Evolutionary conservation across 2,888 invertebrate genomes (phyloP).

Genomic region (Gandaritis pyraliata): DNA sequence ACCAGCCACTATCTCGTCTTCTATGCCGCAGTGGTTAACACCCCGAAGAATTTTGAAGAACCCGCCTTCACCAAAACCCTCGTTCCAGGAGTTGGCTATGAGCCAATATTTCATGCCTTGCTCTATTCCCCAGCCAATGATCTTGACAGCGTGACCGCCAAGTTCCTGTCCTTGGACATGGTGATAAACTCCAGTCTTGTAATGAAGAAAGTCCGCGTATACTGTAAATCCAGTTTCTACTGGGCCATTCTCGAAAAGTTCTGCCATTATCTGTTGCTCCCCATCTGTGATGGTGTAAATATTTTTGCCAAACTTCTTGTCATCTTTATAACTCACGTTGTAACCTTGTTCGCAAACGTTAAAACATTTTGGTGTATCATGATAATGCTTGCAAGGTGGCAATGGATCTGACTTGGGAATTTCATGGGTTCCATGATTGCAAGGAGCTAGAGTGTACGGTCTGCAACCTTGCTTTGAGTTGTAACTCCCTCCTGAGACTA

Average conservation of each 20-base stretch:
- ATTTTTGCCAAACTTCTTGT: constrained; percentile 89
- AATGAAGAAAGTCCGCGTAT: constrained; percentile 91
- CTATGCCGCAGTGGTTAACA: constrained; percentile 90
- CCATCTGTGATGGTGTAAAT: constrained; percentile 86
- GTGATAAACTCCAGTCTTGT: constrained; percentile 89
- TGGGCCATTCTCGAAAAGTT: constrained; percentile 94
- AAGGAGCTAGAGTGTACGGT: constrained; percentile 1
- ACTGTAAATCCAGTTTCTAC: constrained; percentile 95
- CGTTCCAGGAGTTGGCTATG: constrained; percentile 96
- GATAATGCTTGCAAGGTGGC: background rate
- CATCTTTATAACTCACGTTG: constrained; percentile 87
- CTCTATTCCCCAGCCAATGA: constrained; percentile 95
- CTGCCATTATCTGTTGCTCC: constrained; percentile 89
- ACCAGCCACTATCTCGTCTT: constrained; percentile 51
- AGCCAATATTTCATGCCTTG: constrained; percentile 93
- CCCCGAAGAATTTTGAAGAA: constrained; percentile 95
- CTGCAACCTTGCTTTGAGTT: background rate
- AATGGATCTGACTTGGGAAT: background rate
- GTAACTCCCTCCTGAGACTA: constrained; percentile 3
- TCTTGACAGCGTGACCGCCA: constrained; percentile 94
- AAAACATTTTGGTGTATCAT: background rate
- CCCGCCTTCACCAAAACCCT: too few species aligned
- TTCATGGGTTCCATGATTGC: too few species aligned
- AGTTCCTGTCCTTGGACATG: constrained; percentile 89
- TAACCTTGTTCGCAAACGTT: constrained; percentile 74